Base-by-base conservation (phyloP, 2,888 invertebrate genomes). In the Teinopalpus imperialis region DNA sequence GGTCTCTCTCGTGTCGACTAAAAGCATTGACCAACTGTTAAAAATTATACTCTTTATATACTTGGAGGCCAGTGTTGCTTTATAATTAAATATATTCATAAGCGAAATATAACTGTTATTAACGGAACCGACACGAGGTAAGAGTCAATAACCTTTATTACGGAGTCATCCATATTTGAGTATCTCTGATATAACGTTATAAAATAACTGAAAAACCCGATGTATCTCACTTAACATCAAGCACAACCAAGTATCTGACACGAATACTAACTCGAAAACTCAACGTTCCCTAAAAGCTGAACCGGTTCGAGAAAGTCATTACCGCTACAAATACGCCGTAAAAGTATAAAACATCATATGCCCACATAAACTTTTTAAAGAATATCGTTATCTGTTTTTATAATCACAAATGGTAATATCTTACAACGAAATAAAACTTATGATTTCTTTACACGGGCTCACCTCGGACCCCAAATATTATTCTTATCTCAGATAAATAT, bases 201-300 rank as follows among this genome's bases (percentile, higher is more conserved):
- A 16, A 16, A 3, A 16, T 16, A 16, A 16, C 4, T 16, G 16
- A 16, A 16, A 16, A 16, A 16, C 29, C 4, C 29, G 12, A 14
- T 41, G 31, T 24, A 41, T 41, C 31, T 41, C 31, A 31, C 41
- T 31, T 41, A 39, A 39, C 41, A 30, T 31, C 23, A 30, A 10
- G 18, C 39, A n/a, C n/a, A 21, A 18, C 27, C n/a, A 7, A 10
- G 14, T 14, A 35, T 12, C 27, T 35, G 34, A 35, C 27, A 20
- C 29, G 27, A 43, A 43, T 43, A 43, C 27, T 26, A 39, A 43
- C 21, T 34, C 14, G 21, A 34, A 40, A 21, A 30, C 13, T 21
- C 24, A 20, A 24, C 26, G 40, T 30, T 30, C 8, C 12, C 24
- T 24, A 35, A 35, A 24, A 26, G 24, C 14, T 9, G 14, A 40